Evolutionary conservation across 2,888 invertebrate genomes (phyloP), one percentile per base, ranked within the genome.

Genomic region (Brachypterus glaber): DNA sequence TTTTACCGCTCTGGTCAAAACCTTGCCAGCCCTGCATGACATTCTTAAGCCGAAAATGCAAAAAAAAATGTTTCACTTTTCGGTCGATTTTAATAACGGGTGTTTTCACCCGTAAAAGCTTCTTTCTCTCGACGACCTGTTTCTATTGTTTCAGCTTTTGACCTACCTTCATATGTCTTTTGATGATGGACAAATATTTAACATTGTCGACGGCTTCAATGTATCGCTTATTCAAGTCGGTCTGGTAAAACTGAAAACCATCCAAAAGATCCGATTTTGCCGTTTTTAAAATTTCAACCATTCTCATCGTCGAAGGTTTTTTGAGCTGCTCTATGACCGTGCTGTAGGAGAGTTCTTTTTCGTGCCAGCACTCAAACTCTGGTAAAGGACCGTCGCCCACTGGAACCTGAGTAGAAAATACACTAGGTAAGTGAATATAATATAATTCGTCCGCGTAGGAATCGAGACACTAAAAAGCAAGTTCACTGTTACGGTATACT

Each of bases 291-390:
- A 81, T 54, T 3, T 66, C 57, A 7, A 79, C 58, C 49, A 85
- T 77, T 52, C 73, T 70, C 31, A 73, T 67, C 0, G 85, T 76
- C 47, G 71, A 72, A 0, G 79, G 77, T 25, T 82, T 77, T 55
- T 85, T 85, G 25, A 92, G 64, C 58, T 92, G 89, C 51, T 92
- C 90, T 14, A 82, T 76, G 1, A 90, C 65, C 16, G 82, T 70
- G 39, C 87, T 84, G 14, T 90, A 68, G 36, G 82, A 81, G 0
- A 80, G 76, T 57, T 89, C 83, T 44, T 83, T 72, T 53, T 85
- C 81, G 35, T 83, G 74, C 92, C 92, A 93, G 53, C 84, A 85
- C 43, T 81, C 79, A 55, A 85, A 86, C 59, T 91, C 91, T 0
- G 86, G 80, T 37, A 91, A 73, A 0, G 91, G 90, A 0, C 86